Evolutionary conservation across 2,797 vertebrate genomes (phyloP).

Genomic region (Hyperoplus immaculatus): DNA sequence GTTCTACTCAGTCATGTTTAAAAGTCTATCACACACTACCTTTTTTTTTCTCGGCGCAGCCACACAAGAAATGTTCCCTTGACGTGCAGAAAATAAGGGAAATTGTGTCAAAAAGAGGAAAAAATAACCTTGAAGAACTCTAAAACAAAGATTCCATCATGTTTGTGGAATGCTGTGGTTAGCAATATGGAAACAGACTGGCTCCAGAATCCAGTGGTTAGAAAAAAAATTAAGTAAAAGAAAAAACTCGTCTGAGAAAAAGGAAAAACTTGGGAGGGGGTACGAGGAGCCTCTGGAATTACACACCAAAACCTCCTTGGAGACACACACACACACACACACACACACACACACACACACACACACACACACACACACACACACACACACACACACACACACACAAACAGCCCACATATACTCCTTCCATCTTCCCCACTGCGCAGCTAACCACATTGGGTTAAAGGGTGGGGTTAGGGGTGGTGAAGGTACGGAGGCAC

Average conservation of each 20-base stretch:
- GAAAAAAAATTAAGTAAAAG: slow-evolving; percentile 80
- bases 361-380: slow-evolving; percentile 51
- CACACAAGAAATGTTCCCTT: slow-evolving; percentile 75
- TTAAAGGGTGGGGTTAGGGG: slow-evolving; percentile 70
- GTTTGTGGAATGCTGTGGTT: slow-evolving; percentile 88
- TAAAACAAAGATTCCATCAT: slow-evolving; percentile 89
- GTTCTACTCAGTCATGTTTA: slow-evolving; percentile 69
- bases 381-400: slow-evolving; percentile 26
- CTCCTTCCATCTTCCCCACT: slow-evolving; percentile 72
- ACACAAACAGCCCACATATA: not conserved
- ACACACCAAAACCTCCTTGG: slow-evolving; percentile 72
- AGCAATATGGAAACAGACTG: slow-evolving; percentile 87
- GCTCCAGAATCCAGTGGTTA: slow-evolving; percentile 83
- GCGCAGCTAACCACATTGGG: slow-evolving; percentile 79
- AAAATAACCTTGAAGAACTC: slow-evolving; percentile 76
- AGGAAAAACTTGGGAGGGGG: slow-evolving; percentile 81
- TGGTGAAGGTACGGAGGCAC: slow-evolving; percentile 64
- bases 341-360: slow-evolving; percentile 39
- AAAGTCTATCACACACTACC: slow-evolving; percentile 49
- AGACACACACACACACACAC: slow-evolving; percentile 47
- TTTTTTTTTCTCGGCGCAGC: slow-evolving; percentile 42
- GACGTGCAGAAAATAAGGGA: slow-evolving; percentile 69
- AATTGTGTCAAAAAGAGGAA: slow-evolving; percentile 82
- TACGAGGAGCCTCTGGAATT: slow-evolving; percentile 85
- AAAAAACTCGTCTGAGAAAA: slow-evolving; percentile 78